phyloP scores from a whole-genome alignment of 2,888 invertebrate genomes.

The Polylopha cassiicola region DNA sequence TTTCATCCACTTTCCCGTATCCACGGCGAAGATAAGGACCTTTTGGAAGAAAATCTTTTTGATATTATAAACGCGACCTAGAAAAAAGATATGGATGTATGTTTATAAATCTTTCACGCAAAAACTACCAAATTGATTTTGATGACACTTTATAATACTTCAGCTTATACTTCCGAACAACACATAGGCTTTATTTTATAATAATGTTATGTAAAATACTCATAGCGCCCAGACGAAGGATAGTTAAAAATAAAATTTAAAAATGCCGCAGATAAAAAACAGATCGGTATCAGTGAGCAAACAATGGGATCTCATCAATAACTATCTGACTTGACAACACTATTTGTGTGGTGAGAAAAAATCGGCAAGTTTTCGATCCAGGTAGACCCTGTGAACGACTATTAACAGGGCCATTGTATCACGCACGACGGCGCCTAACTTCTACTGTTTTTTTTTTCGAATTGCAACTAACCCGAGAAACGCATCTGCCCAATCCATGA shows the following conservation, averaged over 20 bases:
- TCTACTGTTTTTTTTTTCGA: constrained; percentile 42
- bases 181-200: no score
- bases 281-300: constrained; percentile 46
- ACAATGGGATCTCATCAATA: constrained; percentile 62
- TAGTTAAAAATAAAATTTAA: no score
- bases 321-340: constrained; percentile 40
- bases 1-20: no score
- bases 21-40: no score
- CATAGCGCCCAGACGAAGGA: no score
- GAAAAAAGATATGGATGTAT: no score
- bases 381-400: constrained; percentile 62
- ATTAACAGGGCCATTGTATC: constrained; percentile 55
- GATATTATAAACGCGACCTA: no score
- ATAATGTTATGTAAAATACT: no score
- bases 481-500: constrained; percentile 23
- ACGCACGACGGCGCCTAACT: constrained; percentile 52
- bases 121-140: no score
- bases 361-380: constrained; percentile 50
- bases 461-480: constrained; percentile 28
- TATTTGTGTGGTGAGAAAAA: constrained; percentile 41
- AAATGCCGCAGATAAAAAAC: constrained; percentile 24
- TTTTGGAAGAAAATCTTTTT: no score
- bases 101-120: no score
- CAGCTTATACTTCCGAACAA: no score
- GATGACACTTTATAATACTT: neutral